A percentile compares a stretch with the other conserved stretches of the same genome.
Evolutionary conservation across 2,113 vertebrate genomes (phyloP).

Genomic region (Pterocles burchelli): DNA sequence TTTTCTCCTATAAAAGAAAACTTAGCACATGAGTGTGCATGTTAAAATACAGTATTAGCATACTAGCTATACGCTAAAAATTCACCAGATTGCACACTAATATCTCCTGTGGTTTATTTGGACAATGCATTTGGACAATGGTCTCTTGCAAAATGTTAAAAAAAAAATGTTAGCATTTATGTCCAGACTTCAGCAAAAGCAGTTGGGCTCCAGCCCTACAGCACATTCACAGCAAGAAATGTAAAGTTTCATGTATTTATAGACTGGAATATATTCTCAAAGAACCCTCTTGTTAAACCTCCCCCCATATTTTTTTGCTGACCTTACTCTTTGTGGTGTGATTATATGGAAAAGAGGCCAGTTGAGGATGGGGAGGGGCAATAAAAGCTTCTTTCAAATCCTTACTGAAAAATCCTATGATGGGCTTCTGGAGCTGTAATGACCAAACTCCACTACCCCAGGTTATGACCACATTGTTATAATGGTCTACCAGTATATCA

Average conservation of each 20-base stretch:
- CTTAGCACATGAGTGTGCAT: neutral
- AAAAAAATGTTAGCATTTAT: conserved; percentile 12
- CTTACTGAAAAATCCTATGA: neutral
- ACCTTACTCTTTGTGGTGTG: neutral
- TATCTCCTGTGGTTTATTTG: conserved; percentile 42
- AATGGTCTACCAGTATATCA: neutral
- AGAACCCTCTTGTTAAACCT: neutral
- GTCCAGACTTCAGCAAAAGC: neutral
- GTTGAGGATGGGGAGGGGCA: neutral
- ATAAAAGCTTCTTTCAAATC: neutral
- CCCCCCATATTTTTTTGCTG: neutral
- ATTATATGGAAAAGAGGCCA: neutral
- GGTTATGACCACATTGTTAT: neutral
- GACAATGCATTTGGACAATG: neutral
- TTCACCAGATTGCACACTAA: conserved; percentile 9
- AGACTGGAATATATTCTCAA: neutral
- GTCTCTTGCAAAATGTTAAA: conserved; percentile 14
- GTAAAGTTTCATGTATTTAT: neutral
- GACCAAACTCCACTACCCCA: neutral
- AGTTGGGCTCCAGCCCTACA: neutral
- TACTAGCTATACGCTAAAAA: conserved; percentile 4
- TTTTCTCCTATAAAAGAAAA: neutral
- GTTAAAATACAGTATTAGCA: neutral
- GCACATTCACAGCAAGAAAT: neutral
- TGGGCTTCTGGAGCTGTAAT: neutral